Evolutionary conservation across 2,113 vertebrate genomes (phyloP), one percentile per base, ranked within the genome.

Genomic region (Hyla sarda): DNA sequence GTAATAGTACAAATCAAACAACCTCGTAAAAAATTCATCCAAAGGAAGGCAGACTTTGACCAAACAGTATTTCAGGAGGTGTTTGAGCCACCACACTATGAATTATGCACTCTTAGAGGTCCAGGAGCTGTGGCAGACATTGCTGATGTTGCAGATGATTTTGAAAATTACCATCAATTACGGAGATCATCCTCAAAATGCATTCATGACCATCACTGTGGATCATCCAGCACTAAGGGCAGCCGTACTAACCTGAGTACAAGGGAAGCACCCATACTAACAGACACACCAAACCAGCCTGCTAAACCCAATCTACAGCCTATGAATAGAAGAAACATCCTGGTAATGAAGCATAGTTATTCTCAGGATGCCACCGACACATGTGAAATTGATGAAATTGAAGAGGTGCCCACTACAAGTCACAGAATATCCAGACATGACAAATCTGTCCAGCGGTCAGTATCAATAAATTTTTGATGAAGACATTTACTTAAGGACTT

Each of bases 291-390:
- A 71, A 95, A 96, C 0, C 97, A 96, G 92, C 95, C 97, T 17
- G 91, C 93, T 92, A 96, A 97, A 87, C 96, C 97, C 48, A 93
- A 97, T 88, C 90, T 96, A 89, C 97, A 97, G 0, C 91, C 95
- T 80, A 85, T 93, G 48, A 98, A 95, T 95, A 95, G 98, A 58
- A 96, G 98, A 85, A 99, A 96, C 90, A 98, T 99, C 91, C 93
- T 99, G 85, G 97, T 99, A 90, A 99, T 99, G 98, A 99, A 98
- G 95, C 98, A 99, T 96, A 99, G 94, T 94, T 99, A 98, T 92
- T 97, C 97, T 1, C 97, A 99, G 89, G 98, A 99, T 79, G 96
- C 96, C 52, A 94, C 96, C 1, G 97, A 98, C 54, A 92, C 95
- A 81, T 97, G 97, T 12, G 97, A 98, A 89, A 95, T 98, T 78